Conservation (phyloP, 2,113 vertebrate species). For the Globicephala melas region DNA sequence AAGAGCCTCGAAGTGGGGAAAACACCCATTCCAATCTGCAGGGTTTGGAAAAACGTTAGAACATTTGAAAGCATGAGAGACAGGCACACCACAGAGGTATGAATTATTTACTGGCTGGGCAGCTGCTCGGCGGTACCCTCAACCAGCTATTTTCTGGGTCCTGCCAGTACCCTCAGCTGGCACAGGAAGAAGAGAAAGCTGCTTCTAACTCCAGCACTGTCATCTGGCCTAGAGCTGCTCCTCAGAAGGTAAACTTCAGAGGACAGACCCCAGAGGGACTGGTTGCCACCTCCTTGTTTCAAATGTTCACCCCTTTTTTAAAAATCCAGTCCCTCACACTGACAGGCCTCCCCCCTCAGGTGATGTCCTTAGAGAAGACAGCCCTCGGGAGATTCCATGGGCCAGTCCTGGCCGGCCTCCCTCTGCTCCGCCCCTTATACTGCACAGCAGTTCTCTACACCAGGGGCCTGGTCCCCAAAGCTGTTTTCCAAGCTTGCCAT, state of each 20-base stretch:
- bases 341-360: not conserved
- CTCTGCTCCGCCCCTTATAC: not conserved
- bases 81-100: fast-evolving
- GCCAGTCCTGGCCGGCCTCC: not conserved
- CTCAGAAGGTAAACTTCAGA: not conserved
- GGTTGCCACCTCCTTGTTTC: not conserved
- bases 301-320: not conserved
- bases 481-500: not conserved
- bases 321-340: not conserved
- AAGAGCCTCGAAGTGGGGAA: not conserved
- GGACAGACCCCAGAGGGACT: not conserved
- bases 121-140: not conserved
- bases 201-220: not conserved
- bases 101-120: not conserved
- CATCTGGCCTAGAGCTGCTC: not conserved
- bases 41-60: not conserved
- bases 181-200: not conserved
- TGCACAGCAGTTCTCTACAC: not conserved
- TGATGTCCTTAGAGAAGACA: not conserved
- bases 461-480: not conserved
- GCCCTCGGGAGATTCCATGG: not conserved
- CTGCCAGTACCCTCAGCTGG: not conserved
- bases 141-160: not conserved
- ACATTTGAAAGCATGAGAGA: not conserved
- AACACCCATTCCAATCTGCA: not conserved